Evolutionary conservation across 2,113 vertebrate genomes (phyloP).

Genomic region (Sardina pilchardus): DNA sequence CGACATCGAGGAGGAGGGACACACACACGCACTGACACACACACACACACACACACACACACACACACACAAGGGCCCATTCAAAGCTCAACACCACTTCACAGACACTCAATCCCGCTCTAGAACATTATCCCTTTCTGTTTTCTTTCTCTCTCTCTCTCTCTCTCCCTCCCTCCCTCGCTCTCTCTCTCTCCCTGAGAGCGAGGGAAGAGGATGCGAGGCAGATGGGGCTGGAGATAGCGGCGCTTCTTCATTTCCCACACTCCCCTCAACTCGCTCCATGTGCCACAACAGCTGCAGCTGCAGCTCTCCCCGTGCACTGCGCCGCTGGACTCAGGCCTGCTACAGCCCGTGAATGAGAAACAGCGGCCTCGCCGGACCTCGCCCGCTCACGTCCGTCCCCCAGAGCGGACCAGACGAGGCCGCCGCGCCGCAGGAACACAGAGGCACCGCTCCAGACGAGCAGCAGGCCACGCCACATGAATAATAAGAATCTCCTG

Average conservation of each 20-base stretch:
- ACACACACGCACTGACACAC: background rate
- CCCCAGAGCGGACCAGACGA: no score
- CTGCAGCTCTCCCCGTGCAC: background rate
- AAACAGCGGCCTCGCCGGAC: background rate
- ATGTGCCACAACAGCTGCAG: background rate
- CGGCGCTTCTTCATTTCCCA: background rate
- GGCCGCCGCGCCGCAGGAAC: background rate
- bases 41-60: background rate
- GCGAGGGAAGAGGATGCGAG: background rate
- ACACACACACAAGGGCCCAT: background rate
- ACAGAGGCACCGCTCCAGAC: background rate
- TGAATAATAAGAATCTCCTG: background rate
- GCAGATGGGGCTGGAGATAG: slow-evolving; percentile 5
- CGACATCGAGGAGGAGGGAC: background rate
- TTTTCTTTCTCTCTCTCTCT: background rate
- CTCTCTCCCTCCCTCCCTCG: background rate
- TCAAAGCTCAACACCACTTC: background rate
- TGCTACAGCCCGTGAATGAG: background rate
- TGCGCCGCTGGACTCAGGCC: background rate
- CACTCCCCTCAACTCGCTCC: background rate
- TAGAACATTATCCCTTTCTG: background rate
- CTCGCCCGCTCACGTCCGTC: no score
- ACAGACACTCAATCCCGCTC: slow-evolving; percentile 9
- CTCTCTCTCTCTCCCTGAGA: background rate
- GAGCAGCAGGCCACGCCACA: background rate